Evolutionary conservation across 2,888 invertebrate species (phyloP).

Genomic region (Gymnosoma rotundatum): DNA sequence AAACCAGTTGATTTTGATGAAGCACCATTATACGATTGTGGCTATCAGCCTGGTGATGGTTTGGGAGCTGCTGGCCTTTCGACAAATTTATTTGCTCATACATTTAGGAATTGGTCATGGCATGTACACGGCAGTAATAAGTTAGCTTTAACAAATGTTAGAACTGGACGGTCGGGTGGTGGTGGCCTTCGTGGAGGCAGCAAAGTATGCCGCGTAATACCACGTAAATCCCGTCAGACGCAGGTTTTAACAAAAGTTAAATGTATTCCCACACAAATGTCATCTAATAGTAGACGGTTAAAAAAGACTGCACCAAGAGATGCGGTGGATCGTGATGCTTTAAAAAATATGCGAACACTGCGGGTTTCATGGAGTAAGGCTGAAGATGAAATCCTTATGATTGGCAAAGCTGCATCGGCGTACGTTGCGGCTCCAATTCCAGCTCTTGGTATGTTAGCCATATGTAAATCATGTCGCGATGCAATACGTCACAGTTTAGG

Average conservation of each 20-base stretch:
- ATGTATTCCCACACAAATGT: slow-evolving; percentile 6
- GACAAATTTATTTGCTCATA: slow-evolving; percentile 86
- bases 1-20: slow-evolving; percentile 74
- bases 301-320: slow-evolving; percentile 83
- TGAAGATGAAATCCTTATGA: slow-evolving; percentile 87
- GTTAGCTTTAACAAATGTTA: slow-evolving; percentile 25
- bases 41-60: slow-evolving; percentile 88
- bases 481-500: slow-evolving; percentile 83
- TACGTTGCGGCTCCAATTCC: slow-evolving; percentile 82
- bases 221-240: slow-evolving; percentile 49
- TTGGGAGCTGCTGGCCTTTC: slow-evolving; percentile 87
- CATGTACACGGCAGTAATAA: slow-evolving; percentile 73
- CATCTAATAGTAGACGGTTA: slow-evolving; percentile 27
- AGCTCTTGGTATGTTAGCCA: slow-evolving; percentile 75
- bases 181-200: slow-evolving; percentile 41
- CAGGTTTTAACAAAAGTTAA: slow-evolving; percentile 40
- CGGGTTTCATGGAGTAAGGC: slow-evolving; percentile 86
- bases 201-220: slow-evolving; percentile 53
- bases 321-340: slow-evolving; percentile 85
- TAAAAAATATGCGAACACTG: slow-evolving; percentile 85
- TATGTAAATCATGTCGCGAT: slow-evolving; percentile 84
- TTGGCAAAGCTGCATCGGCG: slow-evolving; percentile 86
- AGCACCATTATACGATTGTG: slow-evolving; percentile 83
- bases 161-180: slow-evolving; percentile 58
- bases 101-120: slow-evolving; percentile 87